Evolutionary conservation across 2,888 invertebrate species (phyloP).

Genomic region (Cheilosia scutellata): DNA sequence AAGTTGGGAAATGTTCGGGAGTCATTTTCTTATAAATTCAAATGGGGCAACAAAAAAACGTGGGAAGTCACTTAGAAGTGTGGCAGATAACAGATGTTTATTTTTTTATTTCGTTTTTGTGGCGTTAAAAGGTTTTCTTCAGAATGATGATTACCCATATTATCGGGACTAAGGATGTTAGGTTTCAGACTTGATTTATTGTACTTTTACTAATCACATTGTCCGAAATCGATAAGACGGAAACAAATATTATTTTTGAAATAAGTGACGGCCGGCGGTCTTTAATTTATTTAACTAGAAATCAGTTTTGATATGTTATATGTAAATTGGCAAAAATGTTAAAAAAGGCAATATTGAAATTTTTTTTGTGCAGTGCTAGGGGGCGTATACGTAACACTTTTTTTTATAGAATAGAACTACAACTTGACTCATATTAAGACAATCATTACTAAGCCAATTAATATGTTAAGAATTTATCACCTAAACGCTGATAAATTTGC

Average conservation of each 20-base stretch:
- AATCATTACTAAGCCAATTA: no score
- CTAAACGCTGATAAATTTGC: no score
- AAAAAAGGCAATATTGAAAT: no score
- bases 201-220: not conserved
- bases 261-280: no score
- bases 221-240: not conserved
- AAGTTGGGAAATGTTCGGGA: not conserved
- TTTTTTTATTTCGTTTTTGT: not conserved
- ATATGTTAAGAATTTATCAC: no score
- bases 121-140: not conserved
- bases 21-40: not conserved
- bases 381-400: slow-evolving; percentile 22
- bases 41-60: not conserved
- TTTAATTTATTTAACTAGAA: no score
- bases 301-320: no score
- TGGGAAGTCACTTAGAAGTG: not conserved
- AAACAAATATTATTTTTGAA: not conserved
- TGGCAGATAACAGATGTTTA: not conserved
- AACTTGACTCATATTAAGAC: no score
- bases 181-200: not conserved
- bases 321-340: no score
- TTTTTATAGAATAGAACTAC: not conserved
- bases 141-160: not conserved
- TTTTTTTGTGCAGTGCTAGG: not conserved
- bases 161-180: not conserved